These are phyloP conservation scores for Ceratina calcarata DNA, from an alignment of 1,140 invertebrate species.

Conservation along the genomic window DNA sequence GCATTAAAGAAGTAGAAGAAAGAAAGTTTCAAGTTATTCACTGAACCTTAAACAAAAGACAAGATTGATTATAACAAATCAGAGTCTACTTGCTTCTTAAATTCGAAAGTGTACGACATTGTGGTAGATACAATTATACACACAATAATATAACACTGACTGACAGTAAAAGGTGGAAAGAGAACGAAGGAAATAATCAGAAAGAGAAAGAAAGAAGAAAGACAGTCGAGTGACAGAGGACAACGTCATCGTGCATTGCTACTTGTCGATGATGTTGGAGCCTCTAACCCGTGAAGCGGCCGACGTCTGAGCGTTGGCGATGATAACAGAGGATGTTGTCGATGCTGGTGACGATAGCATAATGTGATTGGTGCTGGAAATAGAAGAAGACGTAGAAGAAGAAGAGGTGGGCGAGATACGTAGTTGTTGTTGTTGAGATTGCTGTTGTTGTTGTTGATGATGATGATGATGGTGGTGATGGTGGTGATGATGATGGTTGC, in stretches of 20 bases:
- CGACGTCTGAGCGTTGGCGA: conserved; percentile 66
- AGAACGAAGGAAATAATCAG: conserved; percentile 2
- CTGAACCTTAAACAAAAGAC: too few relatives aligned
- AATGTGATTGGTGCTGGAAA: conserved; percentile 78
- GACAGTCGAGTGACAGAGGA: conserved; percentile 16
- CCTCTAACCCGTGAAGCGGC: conserved; percentile 77
- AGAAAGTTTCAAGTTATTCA: background rate
- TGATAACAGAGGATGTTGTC: conserved; percentile 66
- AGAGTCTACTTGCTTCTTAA: background rate
- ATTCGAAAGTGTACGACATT: background rate
- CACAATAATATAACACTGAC: background rate
- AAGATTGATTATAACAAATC: too few relatives aligned
- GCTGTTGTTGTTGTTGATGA: conserved; percentile 58
- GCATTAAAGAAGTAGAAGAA: background rate
- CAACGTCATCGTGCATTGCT: conserved; percentile 61
- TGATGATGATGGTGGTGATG: conserved; percentile 27
- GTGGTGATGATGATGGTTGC: conserved; percentile 58
- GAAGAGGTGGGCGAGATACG: conserved; percentile 70
- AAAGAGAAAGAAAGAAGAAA: conserved; percentile 7
- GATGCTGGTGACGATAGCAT: conserved; percentile 72
- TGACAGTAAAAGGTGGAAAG: background rate
- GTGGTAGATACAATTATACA: background rate
- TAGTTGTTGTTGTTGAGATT: conserved; percentile 52
- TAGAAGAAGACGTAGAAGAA: conserved; percentile 76
- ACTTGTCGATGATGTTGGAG: conserved; percentile 64